Base-by-base conservation (phyloP, 2,888 invertebrate genomes). In the Acleris cristana region DNA sequence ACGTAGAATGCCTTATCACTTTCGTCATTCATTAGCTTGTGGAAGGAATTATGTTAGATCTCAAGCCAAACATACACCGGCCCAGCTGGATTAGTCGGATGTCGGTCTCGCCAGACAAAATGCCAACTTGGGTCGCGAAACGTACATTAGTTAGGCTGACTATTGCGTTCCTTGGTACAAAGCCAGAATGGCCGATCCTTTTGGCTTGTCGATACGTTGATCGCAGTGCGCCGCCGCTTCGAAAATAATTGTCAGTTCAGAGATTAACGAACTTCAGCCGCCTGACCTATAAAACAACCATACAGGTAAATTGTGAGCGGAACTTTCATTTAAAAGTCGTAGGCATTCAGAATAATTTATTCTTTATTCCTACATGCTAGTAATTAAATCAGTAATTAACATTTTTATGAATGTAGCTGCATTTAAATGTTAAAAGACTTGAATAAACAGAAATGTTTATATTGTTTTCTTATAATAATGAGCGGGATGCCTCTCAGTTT, bases 201-300 rank as follows among this genome's bases (percentile, higher is more conserved):
- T 92, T 92, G 92, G 92, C 92, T 87, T 89, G 87, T 90, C 87
- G 89, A 88, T 89, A 86, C 83, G 82, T 82, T 83, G 84, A 82
- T 86, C 81, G 82, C 82, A 84, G 85, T 85, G 83, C 86, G 82
- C 82, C 83, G 87, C 80, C 82, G 85, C 84, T 86, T 80, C 84
- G 82, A 88, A 89, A 91, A 89, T 92, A 91, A 92, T 72, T 90
- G 90, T 90, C 90, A 88, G 87, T 90, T 87, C 86, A 88, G 87
- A 92, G 92, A 92, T 86, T 90, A 91, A 92, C 89, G 91, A 90
- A 92, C 91, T 90, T 89, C 85, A 86, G 85, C 85, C 87, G 85
- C 79, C 80, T 90, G 90, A 91, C 92, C 90, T 90, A 91, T 88
- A 85, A 89, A 89, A 83, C 80, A 70, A 73, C 60, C 62, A 44